These are phyloP conservation scores for Eupeodes luniger DNA, from an alignment of 2,888 invertebrate species.

Conservation along the genomic window DNA sequence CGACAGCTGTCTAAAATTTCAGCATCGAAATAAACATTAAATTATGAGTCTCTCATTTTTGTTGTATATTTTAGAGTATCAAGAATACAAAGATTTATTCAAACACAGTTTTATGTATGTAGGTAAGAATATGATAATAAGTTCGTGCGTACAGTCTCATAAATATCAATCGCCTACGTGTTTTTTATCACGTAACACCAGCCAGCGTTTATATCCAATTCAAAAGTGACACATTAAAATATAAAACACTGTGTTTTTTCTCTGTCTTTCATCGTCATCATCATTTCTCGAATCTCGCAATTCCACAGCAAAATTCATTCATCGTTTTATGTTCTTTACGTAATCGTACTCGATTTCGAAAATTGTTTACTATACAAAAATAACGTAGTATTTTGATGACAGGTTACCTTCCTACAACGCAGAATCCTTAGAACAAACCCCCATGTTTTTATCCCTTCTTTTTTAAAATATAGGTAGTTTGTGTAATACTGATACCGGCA, in stretches of 20 bases:
- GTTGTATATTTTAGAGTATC: no score
- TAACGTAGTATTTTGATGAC: background rate
- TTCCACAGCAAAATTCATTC: background rate
- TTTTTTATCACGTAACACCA: background rate
- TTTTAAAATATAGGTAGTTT: no score
- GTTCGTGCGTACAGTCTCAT: background rate
- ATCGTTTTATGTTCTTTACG: background rate
- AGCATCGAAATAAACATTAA: no score
- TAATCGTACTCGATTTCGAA: no score
- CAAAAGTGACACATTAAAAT: background rate
- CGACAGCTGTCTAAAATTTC: no score
- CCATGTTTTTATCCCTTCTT: no score
- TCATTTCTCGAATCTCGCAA: no score
- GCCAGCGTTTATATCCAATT: background rate
- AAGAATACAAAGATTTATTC: no score
- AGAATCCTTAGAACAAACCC: background rate
- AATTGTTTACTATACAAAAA: background rate
- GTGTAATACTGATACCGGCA: no score
- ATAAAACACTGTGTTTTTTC: background rate
- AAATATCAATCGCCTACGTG: conserved; percentile 1
- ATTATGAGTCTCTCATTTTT: no score
- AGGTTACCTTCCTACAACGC: background rate
- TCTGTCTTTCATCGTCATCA: background rate
- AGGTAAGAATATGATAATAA: background rate
- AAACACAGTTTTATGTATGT: no score